Base-by-base conservation (phyloP, 2,888 invertebrate species). In the Crocallis elinguaria region DNA sequence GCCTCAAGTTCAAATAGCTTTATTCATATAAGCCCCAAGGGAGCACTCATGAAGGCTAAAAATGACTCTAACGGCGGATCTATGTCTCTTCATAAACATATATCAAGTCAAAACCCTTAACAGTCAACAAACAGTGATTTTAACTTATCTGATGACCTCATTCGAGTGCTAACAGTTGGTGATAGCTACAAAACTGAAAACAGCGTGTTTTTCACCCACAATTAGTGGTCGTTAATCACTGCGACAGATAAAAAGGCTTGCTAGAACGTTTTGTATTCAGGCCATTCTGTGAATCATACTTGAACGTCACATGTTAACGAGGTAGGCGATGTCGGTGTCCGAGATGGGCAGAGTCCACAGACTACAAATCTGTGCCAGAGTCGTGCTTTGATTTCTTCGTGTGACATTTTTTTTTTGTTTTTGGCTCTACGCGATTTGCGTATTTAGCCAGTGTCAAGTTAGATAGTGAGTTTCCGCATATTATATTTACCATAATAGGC, bases 151-250 rank as follows among this genome's bases (percentile, higher is more conserved):
- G 32, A 16, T n/a, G 41, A 19, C 44, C 46, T 36, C 23, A 46
- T 55, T 57, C 41, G 5, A 9, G 9, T 38, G 6, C 23, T 12
- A 42, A 29, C 12, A 17, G 9, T 4, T 2, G 38, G 13, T 23
- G 12, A 44, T 21, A 37, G 5, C 29, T 30, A 37, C 38, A 11
- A 49, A 54, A 49, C 46, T 45, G 51, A 37, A 55, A 52, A 57
- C 46, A 29, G 43, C 32, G 45, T 39, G 42, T 57, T 63, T 63
- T 60, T 60, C 50, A 58, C 25, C 46, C 43, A 54, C 58, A 32
- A 60, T 58, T 63, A 60, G 37, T 16, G 32, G 12, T 60, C 56
- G 43, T 63, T 63, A 48, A 60, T 60, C 60, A 63, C 44, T 8
- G 9, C 52, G 60, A 57, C 63, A 57, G 63, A 54, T 57, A 54